Evolutionary conservation across 2,113 vertebrate genomes (phyloP), one percentile per base, ranked within the genome.

Genomic region (Onychorhynchus coronatus): DNA sequence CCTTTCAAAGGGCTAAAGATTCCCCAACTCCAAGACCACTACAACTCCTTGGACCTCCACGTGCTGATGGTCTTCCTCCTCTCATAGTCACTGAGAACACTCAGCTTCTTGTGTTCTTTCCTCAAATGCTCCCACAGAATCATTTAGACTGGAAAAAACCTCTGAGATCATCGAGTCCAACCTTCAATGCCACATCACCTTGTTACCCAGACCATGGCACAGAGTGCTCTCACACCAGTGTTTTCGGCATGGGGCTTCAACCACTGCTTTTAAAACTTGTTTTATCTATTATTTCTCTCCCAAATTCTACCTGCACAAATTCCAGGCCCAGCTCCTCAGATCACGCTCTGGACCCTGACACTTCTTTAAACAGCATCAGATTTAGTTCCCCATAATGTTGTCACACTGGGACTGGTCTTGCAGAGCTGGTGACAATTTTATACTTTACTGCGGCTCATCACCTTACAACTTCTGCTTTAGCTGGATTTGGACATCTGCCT

Each of bases 361-460:
- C 23, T 50, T 4, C 75, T 73, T 67, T 67, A 20, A 68, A 62
- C 27, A 87, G 47, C 79, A 83, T 41, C 66, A 37, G 30, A 56
- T 39, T n/a, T 4, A 15, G 35, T 35, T 63, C n/a, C 74, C 61
- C 14, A 2, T 25, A 14, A 35, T 15, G 5, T 31, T 41, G 25
- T 46, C 81, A 46, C 55, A 68, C 28, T 20, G 27, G 19, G 27
- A 49, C 39, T 16, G 5, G 7, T 13, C 81, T 22, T 0, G 15
- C 4, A 55, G 53, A 80, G 39, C 77, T 52, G 4, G 0, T 19
- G 78, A 85, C 62, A 8, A 25, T 61, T 76, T 42, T 22, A 28
- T 2, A 9, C 10, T 20, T n/a, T 7, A 13, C 4, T 1, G 1
- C 65, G 4, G 2, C 46, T 30, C 3, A 0, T 8, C 50, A 41